Percentiles rank a stretch among this genome's conserved stretches.
These are phyloP conservation scores for Australoheros scitulus DNA, from an alignment of 2,113 vertebrate genomes.

Conservation along the genomic window DNA sequence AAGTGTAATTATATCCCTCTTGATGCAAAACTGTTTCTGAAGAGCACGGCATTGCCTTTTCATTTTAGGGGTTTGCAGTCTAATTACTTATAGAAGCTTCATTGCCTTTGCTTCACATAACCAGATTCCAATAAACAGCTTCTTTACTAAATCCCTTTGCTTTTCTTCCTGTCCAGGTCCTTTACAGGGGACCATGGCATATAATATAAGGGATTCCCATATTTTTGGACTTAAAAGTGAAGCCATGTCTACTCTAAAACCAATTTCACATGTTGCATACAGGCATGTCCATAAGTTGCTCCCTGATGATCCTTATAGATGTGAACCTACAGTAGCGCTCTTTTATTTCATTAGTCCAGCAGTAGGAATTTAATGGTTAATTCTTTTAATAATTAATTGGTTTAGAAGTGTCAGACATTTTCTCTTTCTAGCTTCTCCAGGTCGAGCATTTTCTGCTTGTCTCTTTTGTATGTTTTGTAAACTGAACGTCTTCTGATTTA, in stretches of 20 bases:
- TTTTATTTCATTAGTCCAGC: background rate
- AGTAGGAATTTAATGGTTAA: background rate
- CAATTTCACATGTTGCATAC: background rate
- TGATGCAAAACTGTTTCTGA: conserved; percentile 20
- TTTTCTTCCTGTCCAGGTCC: background rate
- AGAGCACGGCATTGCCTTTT: conserved; percentile 12
- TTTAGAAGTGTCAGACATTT: background rate
- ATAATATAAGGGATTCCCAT: background rate
- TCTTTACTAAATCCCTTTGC: background rate
- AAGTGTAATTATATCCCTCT: conserved; percentile 14
- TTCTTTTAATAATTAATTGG: background rate
- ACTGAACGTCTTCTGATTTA: background rate
- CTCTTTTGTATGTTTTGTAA: background rate
- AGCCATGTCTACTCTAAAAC: background rate
- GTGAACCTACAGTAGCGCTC: background rate
- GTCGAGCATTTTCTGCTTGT: background rate
- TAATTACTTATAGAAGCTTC: conserved; percentile 22
- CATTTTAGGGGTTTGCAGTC: conserved; percentile 1
- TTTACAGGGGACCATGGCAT: background rate
- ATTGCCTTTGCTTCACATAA: background rate
- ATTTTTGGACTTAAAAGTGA: background rate
- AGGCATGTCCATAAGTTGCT: background rate
- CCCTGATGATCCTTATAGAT: background rate
- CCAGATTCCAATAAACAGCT: background rate
- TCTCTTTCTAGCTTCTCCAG: background rate